Conservation (phyloP, 2,113 vertebrate genomes). For the Acanthochromis polyacanthus region DNA sequence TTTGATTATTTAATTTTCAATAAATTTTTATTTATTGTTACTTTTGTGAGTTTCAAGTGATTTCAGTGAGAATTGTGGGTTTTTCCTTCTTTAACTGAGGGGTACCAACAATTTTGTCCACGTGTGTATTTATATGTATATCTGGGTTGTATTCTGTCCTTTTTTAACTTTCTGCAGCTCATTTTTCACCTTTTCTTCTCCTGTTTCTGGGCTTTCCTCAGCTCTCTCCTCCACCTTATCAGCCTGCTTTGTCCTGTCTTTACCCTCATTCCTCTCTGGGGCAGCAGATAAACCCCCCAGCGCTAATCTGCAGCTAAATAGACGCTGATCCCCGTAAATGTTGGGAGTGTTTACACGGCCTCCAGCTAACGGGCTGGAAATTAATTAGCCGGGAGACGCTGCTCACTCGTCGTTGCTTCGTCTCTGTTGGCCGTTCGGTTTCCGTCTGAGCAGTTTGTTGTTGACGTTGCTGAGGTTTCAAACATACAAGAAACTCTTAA, state of each 20-base stretch:
- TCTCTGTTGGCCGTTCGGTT: background rate
- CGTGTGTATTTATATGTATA: no score
- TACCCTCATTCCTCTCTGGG: slow-evolving; percentile 6
- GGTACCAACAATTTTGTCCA: no score
- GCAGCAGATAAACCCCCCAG: slow-evolving; percentile 62
- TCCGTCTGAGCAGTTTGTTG: background rate
- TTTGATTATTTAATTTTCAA: no score
- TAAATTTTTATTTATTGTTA: no score
- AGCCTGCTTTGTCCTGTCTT: background rate
- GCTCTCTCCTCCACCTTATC: background rate
- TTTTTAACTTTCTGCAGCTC: background rate
- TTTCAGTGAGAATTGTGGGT: no score
- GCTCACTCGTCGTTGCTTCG: background rate
- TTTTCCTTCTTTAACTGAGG: no score
- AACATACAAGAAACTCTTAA: background rate
- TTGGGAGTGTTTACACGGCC: slow-evolving; percentile 69
- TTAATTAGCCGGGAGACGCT: slow-evolving; percentile 61
- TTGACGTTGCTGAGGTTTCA: slow-evolving; percentile 3
- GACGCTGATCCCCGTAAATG: slow-evolving; percentile 69
- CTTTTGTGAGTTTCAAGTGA: no score
- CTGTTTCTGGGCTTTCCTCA: background rate
- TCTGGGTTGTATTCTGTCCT: background rate
- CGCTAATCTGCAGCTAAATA: slow-evolving; percentile 71
- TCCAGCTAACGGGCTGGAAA: slow-evolving; percentile 62
- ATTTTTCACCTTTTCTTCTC: background rate